Evolutionary conservation across 2,113 vertebrate genomes (phyloP).

Genomic region (Morone saxatilis): DNA sequence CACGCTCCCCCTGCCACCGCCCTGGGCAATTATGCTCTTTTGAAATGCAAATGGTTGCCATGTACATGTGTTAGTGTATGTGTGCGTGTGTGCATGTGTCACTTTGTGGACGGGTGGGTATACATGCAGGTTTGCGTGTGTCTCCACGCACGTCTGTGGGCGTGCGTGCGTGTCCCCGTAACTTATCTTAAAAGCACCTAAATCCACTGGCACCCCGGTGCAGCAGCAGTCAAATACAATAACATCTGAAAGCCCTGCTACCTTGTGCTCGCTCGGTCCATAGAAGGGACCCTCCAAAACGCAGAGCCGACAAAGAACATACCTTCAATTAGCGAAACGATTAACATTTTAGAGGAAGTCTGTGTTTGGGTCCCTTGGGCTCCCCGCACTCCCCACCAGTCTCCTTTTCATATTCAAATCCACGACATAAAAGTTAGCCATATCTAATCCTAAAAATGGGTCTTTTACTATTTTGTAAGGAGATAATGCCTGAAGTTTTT

Average conservation of each 20-base stretch:
- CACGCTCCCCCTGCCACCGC: conserved; percentile 76
- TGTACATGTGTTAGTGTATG: conserved; percentile 54
- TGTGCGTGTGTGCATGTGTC: conserved; percentile 29
- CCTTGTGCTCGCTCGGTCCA: conserved; percentile 75
- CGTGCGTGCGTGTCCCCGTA: conserved; percentile 63
- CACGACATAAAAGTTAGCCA: conserved; percentile 78
- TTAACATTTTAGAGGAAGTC: conserved; percentile 85
- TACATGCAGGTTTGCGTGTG: conserved; percentile 46
- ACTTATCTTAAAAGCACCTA: conserved; percentile 82
- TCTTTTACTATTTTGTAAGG: conserved; percentile 76
- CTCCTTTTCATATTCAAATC: conserved; percentile 83
- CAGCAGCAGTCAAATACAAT: conserved; percentile 82
- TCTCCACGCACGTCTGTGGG: conserved; percentile 50
- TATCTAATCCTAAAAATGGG: conserved; percentile 78
- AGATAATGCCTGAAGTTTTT: conserved; percentile 70
- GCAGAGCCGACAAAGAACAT: conserved; percentile 80
- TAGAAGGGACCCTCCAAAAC: conserved; percentile 79
- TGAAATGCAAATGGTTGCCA: conserved; percentile 76
- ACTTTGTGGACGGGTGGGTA: conserved; percentile 26
- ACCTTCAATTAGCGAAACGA: conserved; percentile 82
- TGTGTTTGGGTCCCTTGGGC: conserved; percentile 80
- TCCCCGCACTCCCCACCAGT: conserved; percentile 51
- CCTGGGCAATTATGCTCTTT: conserved; percentile 78
- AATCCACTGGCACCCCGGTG: conserved; percentile 71
- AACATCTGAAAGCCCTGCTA: conserved; percentile 78